These are phyloP conservation scores for Chiropotes sagulatus DNA, from an alignment of 2,797 vertebrate genomes.

Conservation along the genomic window DNA sequence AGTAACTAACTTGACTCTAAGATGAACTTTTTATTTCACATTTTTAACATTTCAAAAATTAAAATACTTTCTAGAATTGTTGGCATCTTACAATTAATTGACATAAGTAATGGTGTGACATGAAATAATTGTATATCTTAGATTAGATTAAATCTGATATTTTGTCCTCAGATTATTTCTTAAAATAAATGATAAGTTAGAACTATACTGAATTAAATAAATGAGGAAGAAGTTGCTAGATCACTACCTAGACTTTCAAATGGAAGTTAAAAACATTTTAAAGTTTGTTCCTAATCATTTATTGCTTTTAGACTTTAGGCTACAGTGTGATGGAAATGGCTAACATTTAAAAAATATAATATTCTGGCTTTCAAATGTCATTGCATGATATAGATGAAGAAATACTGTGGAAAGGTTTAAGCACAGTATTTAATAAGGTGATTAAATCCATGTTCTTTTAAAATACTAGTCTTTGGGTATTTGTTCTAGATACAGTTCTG, in stretches of 20 bases:
- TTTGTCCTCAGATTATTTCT: slow-evolving; percentile 17
- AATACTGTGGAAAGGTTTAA: not conserved
- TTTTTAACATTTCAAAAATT: slow-evolving; percentile 27
- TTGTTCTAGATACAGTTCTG: not conserved
- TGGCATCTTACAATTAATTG: not conserved
- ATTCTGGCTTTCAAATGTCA: slow-evolving; percentile 52
- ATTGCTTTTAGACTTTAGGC: not conserved
- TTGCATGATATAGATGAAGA: not conserved
- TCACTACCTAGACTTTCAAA: not conserved
- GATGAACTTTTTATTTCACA: not conserved
- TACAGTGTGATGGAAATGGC: not conserved
- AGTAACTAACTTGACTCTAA: slow-evolving; percentile 13
- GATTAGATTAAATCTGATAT: not conserved
- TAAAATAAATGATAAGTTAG: not conserved
- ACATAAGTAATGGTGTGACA: not conserved
- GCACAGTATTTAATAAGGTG: not conserved
- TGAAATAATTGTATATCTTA: not conserved
- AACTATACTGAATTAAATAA: not conserved
- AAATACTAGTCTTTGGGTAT: not conserved
- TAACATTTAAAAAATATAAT: slow-evolving; percentile 40
- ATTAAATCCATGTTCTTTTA: not conserved
- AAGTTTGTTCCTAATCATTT: slow-evolving; percentile 20
- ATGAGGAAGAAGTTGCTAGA: not conserved
- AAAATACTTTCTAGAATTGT: slow-evolving; percentile 35
- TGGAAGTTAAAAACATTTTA: slow-evolving; percentile 1